Evolutionary conservation across 2,888 invertebrate species (phyloP).

Genomic region (Nyleta sp.): DNA sequence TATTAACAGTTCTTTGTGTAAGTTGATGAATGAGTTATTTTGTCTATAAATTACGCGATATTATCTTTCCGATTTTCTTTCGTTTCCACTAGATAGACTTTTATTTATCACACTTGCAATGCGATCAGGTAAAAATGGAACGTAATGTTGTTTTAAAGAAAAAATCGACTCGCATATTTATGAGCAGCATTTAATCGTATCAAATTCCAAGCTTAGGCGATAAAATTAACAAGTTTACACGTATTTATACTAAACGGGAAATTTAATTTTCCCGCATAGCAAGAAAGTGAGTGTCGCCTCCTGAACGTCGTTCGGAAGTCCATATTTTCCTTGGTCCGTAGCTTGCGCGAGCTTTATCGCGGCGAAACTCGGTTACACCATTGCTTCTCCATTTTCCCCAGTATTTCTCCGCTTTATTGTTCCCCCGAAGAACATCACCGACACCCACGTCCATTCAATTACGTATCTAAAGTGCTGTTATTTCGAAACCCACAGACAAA

Average conservation of each 20-base stretch:
- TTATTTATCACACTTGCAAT: no score
- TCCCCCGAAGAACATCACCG: constrained; percentile 12
- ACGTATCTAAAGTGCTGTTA: constrained; percentile 25
- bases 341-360: constrained; percentile 29
- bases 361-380: constrained; percentile 23
- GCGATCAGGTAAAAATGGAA: no score
- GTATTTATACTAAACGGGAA: constrained; percentile 23
- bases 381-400: constrained; percentile 10
- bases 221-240: no score
- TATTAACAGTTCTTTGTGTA: no score
- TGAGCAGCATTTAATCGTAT: no score
- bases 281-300: constrained; percentile 14
- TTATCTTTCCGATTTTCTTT: no score
- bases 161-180: no score
- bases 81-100: no score
- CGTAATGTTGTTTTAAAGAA: no score
- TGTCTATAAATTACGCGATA: no score
- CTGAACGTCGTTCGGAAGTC: constrained; percentile 19
- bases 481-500: constrained; percentile 13
- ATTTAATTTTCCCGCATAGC: constrained; percentile 25
- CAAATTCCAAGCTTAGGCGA: no score
- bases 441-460: constrained; percentile 29
- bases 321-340: constrained; percentile 27
- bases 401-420: constrained; percentile 24
- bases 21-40: no score